Conservation (phyloP, 1,140 invertebrate species). For the Ips nitidus region DNA sequence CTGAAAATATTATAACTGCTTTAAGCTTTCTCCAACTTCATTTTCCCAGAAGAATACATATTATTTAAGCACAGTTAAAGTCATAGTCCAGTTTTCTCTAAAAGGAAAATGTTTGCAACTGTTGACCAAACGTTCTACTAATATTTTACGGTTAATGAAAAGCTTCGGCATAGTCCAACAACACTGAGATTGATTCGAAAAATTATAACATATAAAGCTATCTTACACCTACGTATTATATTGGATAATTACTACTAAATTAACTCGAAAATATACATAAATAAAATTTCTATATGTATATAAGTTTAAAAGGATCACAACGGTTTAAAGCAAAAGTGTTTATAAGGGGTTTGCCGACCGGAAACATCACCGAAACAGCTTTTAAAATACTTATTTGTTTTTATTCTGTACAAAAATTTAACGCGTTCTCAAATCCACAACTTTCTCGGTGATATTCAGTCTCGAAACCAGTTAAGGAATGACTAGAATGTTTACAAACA, state of each 20-base stretch:
- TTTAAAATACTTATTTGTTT: background rate
- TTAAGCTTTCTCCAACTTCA: background rate
- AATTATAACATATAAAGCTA: background rate
- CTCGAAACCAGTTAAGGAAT: background rate
- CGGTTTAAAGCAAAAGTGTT: background rate
- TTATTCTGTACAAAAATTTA: background rate
- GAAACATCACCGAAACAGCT: background rate
- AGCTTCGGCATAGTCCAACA: slow-evolving; percentile 11
- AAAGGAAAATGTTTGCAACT: background rate
- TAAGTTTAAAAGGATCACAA: background rate
- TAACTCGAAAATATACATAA: slow-evolving; percentile 1
- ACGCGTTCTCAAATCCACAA: background rate
- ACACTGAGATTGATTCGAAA: slow-evolving; percentile 20
- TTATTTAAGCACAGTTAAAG: slow-evolving; percentile 7
- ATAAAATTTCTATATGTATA: slow-evolving; percentile 1
- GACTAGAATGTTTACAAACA: background rate
- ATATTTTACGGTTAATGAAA: background rate
- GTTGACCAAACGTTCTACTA: slow-evolving; percentile 1
- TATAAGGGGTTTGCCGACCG: background rate
- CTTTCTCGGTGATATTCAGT: background rate
- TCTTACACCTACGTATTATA: too few relatives aligned
- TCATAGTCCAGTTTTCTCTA: background rate
- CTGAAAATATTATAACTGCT: background rate
- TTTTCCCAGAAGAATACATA: background rate
- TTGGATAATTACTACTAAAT: background rate